Evolutionary conservation across 92 coral and sea anemone species (phyloP), one percentile per base, ranked within the genome.

Genomic region (Heliopora coerulea): DNA sequence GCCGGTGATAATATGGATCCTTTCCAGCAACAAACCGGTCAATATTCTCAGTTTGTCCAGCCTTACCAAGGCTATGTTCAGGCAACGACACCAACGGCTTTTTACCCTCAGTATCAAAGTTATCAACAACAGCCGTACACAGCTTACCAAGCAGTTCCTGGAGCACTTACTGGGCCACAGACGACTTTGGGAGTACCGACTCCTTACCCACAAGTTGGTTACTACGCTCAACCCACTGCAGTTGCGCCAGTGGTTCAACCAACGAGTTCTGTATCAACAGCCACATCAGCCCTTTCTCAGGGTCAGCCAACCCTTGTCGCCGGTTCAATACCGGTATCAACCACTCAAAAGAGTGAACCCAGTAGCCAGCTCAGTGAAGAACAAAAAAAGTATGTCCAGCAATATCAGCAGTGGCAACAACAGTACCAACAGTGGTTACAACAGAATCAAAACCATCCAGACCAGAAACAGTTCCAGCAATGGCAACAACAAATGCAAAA

Each of bases 361-460:
- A 69, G 56, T 59, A 62, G 39, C 11, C 79, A 88, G 28, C 56
- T 87, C 12, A 17, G 50, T 1, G 89, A 85, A 23, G 86, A 82
- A 9, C 87, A 87, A 65, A 83, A 80, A 73, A 72, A 87, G 68
- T 92, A 89, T 29, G 84, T 80, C 61, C 86, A 89, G 68, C 89
- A 89, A 78, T 84, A 80, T 25, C 74, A 83, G 40, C 79, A 89
- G 74, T 92, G 97, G 97, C 91, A 92, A 65, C 83, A 87, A 69
- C 90, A 92, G 73, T 92, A 89, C 74, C 84, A 78, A 11, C 85
- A 92, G 73, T 92, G 97, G 97, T 88, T 87, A 44, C 88, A 89
- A 15, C 89, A 89, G 49, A 96, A 89, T 40, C 91, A 91, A 52
- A 86, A 87, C 48, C 97, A 92, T 49, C 97, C 97, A 0, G 96